phyloP scores from a whole-genome alignment of 2,113 vertebrate genomes.

The Macrotis lagotis region DNA sequence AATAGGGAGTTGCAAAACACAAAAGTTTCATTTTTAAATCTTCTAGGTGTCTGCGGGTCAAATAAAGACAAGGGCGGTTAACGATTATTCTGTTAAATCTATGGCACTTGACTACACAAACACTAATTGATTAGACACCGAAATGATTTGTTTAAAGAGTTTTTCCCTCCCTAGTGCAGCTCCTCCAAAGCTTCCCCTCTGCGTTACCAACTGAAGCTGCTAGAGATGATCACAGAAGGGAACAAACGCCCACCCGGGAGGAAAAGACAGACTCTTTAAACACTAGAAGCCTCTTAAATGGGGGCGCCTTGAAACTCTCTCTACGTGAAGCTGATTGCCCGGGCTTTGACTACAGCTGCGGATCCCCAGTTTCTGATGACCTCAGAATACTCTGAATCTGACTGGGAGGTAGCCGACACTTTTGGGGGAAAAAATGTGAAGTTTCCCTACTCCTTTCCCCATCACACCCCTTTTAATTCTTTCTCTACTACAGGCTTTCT shows the following conservation, averaged over 20 bases:
- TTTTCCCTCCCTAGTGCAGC: conserved; percentile 63
- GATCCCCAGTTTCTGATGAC: neutral
- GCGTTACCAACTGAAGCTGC: neutral
- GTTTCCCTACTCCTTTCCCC: neutral
- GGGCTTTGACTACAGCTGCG: neutral
- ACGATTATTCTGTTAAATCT: conserved; percentile 85
- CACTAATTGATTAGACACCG: conserved; percentile 83
- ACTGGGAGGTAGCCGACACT: neutral
- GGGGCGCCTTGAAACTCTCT: neutral
- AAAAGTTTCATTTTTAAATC: conserved; percentile 80
- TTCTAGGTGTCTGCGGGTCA: conserved; percentile 82
- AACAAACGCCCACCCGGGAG: neutral
- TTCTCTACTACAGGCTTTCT: neutral
- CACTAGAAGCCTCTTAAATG: neutral
- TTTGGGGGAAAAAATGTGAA: neutral
- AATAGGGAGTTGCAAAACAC: conserved; percentile 56
- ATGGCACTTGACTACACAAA: conserved; percentile 82
- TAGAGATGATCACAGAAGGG: neutral
- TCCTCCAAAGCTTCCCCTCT: conserved; percentile 10
- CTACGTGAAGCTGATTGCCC: neutral
- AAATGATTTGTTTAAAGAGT: conserved; percentile 78
- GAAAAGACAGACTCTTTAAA: neutral
- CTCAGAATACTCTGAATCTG: neutral
- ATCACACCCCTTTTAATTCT: neutral
- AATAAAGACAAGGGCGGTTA: conserved; percentile 83